phyloP scores from a whole-genome alignment of 2,113 vertebrate species.

The Sus scrofa region T2T-Sscrofa CM000824.6:160972001-160972500 shows the following conservation, averaged over 20 bases:
- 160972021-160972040: not conserved
- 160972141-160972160: slow-evolving; percentile 21
- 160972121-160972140: not conserved
- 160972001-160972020: not conserved
- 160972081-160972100: not conserved
- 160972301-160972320: not conserved
- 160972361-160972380: not conserved
- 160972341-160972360: not conserved
- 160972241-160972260: not conserved
- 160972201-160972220: not conserved
- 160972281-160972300: not conserved
- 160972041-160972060: not conserved
- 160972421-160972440: not conserved
- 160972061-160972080: not conserved
- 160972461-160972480: not conserved
- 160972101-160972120: slow-evolving; percentile 32
- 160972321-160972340: not conserved
- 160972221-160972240: not conserved
- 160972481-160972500: slow-evolving; percentile 1
- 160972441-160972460: not conserved
- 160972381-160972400: not conserved
- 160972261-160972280: slow-evolving; percentile 32
- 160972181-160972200: slow-evolving; percentile 6
- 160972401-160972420: not conserved
- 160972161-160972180: slow-evolving; percentile 18